Conservation (phyloP, 1,140 invertebrate genomes). For the Trichonephila clavata region DNA sequence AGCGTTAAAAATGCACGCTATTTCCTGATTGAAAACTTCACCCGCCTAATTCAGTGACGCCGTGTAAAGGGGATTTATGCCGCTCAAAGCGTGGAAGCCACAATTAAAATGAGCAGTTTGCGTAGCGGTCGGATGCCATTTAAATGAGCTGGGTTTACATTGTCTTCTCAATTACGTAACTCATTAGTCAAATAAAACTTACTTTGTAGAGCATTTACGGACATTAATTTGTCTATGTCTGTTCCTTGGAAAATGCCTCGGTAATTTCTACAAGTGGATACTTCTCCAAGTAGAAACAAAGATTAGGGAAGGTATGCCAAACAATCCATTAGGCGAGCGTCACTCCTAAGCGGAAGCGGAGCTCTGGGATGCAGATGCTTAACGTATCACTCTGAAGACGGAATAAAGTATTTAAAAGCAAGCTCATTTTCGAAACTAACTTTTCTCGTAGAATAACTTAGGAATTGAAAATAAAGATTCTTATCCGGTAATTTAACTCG, state of each 20-base stretch:
- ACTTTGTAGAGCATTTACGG: conserved; percentile 70
- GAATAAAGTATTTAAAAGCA: conserved; percentile 64
- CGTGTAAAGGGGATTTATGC: conserved; percentile 40
- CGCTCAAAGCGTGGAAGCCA: conserved; percentile 26
- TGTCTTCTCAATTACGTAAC: conserved; percentile 75
- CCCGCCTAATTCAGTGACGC: conserved; percentile 50
- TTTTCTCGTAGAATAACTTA: conserved; percentile 35
- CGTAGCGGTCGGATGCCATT: conserved; percentile 63
- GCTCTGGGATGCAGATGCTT: conserved; percentile 62
- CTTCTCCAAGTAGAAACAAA: conserved; percentile 68
- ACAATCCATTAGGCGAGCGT: conserved; percentile 69
- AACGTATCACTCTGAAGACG: conserved; percentile 56
- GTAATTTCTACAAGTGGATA: conserved; percentile 74
- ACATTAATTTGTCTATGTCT: conserved; percentile 77
- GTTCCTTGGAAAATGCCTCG: conserved; percentile 66
- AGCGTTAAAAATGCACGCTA: conserved; percentile 73
- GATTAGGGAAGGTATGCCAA: conserved; percentile 73
- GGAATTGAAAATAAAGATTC: conserved; percentile 40
- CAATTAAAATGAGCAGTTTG: conserved; percentile 75
- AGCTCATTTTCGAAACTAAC: conserved; percentile 45
- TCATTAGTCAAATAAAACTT: conserved; percentile 77
- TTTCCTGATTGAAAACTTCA: conserved; percentile 74
- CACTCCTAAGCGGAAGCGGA: conserved; percentile 29
- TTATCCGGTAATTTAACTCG: background rate
- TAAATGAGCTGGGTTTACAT: conserved; percentile 73